Base-by-base conservation (phyloP, 1,140 invertebrate genomes). In the Hermetia illucens region DNA sequence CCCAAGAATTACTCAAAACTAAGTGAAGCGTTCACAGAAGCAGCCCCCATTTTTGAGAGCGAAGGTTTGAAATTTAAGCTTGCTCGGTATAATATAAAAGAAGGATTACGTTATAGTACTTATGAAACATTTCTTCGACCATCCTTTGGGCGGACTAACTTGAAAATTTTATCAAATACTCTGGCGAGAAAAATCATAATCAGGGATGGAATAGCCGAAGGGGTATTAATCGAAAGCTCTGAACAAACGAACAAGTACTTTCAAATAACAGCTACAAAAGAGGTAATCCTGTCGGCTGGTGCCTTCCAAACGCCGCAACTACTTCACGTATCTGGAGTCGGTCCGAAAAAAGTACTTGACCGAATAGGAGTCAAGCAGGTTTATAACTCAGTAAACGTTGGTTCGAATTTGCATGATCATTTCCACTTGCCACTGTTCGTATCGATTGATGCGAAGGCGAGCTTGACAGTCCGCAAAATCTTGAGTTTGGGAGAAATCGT, bases 221-320 rank as follows among this genome's bases (percentile, higher is more conserved):
- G 24, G 5, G 19, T 33, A 21, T 12, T 24, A 22, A 19, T 21
- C n/a, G 20, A 25, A 4, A 19, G 34, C 9, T 18, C 16, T 34
- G 15, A 18, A 25, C 5, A 15, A 12, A 22, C 30, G 19, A 9
- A 9, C n/a, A n/a, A n/a, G n/a, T n/a, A n/a, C 18, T 49, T 52
- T 13, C 68, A 55, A 21, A 64, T 77, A 15, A 53, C 64, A 29
- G 72, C 72, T 0, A 64, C 64, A n/a, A 70, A 65, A 22, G 80
- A 83, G 51, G 66, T 85, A 8, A 71, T 85, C 13, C 43, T 85
- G n/a, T 70, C 69, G 22, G 73, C 76, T 1, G 82, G 82, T 4
- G 63, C 77, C 2, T 64, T 82, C 18, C 74, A 79, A 50, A 71
- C 74, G 1, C 79, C 81, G 13, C 76, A 82, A 34, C 55, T 88